Evolutionary conservation across 2,888 invertebrate genomes (phyloP).

Genomic region (Eristalis arbustorum): DNA sequence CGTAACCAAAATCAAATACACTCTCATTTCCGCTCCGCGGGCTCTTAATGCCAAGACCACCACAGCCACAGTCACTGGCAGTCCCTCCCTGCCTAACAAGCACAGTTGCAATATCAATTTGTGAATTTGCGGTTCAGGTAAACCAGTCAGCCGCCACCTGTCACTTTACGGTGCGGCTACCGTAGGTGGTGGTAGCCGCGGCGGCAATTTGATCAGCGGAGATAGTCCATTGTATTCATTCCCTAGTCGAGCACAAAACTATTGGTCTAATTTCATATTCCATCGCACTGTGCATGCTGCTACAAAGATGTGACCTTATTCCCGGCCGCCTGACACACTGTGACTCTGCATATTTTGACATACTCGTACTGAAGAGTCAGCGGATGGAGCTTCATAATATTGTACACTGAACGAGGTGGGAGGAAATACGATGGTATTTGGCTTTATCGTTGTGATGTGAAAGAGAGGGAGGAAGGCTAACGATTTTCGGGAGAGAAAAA

Average conservation of each 20-base stretch:
- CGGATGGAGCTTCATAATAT: not conserved
- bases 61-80: not conserved
- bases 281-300: not conserved
- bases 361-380: not conserved
- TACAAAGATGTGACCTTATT: conserved; percentile 48
- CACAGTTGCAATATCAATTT: conserved; percentile 34
- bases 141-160: conserved; percentile 39
- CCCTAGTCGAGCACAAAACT: not conserved
- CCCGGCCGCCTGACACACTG: conserved; percentile 2
- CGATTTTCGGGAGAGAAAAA: not conserved
- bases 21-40: not conserved
- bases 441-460: not conserved
- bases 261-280: conserved; percentile 48
- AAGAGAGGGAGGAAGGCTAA: not conserved
- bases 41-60: not conserved
- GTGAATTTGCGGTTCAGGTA: conserved; percentile 24
- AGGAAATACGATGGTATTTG: not conserved
- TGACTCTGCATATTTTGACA: conserved; percentile 27
- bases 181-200: not conserved
- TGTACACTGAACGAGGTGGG: not conserved
- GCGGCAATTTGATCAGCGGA: not conserved
- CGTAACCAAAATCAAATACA: conserved; percentile 1
- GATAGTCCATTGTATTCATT: conserved; percentile 4
- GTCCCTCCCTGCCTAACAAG: not conserved
- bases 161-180: not conserved